Percentiles rank a stretch among this genome's conserved stretches.
Conservation (phyloP, 2,113 vertebrate species). For the Sphaerodactylus townsendi region DNA sequence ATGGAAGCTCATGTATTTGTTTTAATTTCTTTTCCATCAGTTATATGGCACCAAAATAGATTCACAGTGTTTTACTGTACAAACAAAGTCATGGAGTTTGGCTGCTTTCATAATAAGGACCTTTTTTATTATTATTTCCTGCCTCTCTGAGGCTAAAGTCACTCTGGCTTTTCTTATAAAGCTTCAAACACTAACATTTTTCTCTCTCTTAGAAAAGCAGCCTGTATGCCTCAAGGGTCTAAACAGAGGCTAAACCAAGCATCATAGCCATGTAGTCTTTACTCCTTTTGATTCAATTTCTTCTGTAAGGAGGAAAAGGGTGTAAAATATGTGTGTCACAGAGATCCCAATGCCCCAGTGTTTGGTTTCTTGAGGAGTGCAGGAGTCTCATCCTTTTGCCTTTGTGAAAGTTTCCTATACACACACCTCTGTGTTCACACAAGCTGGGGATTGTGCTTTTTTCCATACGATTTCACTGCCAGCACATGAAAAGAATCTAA, state of each 20-base stretch:
- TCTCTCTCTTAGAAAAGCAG: not conserved
- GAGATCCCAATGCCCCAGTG: not conserved
- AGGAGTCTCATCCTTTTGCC: not conserved
- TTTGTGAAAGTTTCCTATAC: not conserved
- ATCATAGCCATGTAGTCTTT: not conserved
- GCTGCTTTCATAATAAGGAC: not conserved
- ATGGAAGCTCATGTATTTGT: too few relatives aligned
- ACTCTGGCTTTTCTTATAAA: not conserved
- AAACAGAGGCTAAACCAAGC: not conserved
- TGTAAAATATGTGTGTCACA: not conserved
- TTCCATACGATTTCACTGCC: conserved; percentile 23
- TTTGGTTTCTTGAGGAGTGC: not conserved
- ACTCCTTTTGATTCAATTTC: not conserved
- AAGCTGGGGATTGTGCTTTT: not conserved
- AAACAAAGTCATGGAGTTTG: not conserved
- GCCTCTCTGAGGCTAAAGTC: not conserved
- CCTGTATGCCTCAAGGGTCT: not conserved
- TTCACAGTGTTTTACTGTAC: too few relatives aligned
- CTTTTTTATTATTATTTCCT: not conserved
- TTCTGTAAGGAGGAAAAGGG: not conserved
- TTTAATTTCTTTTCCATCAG: too few relatives aligned
- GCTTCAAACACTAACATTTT: not conserved
- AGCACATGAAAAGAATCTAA: not conserved
- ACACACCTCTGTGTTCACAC: not conserved
- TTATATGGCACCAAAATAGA: too few relatives aligned